Evolutionary conservation across 2,888 invertebrate genomes (phyloP), one percentile per base, ranked within the genome.

Genomic region (Listrodromus nycthemerus): DNA sequence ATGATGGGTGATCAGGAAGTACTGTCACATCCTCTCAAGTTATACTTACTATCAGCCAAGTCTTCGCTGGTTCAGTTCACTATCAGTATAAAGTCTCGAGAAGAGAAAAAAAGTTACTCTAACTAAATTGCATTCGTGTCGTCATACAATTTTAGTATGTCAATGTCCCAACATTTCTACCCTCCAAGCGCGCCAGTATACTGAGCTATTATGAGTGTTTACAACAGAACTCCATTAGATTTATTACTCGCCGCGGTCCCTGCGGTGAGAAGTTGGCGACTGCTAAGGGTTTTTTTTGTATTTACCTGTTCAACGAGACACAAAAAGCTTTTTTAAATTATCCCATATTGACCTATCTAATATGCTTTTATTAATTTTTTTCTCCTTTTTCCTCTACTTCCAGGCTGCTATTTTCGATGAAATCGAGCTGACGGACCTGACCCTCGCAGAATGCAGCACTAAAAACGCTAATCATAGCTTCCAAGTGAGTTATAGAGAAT

Each of bases 341-440:
- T 30, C 27, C 19, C 13, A 7, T 21, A 16, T 70, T n/a, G 13
- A 3, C 37, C 5, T 7, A n/a, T 30, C 6, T 1, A 10, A 37
- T 7, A 37, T n/a, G 19, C 66, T 63, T 52, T 33, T 41, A 37
- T 50, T 69, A 30, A 48, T 67, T 69, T 50, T 50, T 52, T 65
- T 58, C n/a, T 10, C 24, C 13, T 30, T 86, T 84, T 87, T 87
- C 89, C 91, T 94, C 21, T 94, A 16, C 89, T 96, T 96, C 8
- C 96, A 98, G 98, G 96, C 97, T 93, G 96, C 96, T 94, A 95
- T 97, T 90, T 98, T 97, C 95, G 97, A 98, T 95, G 97, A 97
- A 94, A 97, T 96, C 94, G 97, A 97, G 92, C 95, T 98, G 93
- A 96, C 96, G 89, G 97, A 97, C 94, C 95, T 97, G 89, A 97